Base-by-base conservation (phyloP, 64 coral and sea anemone species). In the Porites australiensis region DNA sequence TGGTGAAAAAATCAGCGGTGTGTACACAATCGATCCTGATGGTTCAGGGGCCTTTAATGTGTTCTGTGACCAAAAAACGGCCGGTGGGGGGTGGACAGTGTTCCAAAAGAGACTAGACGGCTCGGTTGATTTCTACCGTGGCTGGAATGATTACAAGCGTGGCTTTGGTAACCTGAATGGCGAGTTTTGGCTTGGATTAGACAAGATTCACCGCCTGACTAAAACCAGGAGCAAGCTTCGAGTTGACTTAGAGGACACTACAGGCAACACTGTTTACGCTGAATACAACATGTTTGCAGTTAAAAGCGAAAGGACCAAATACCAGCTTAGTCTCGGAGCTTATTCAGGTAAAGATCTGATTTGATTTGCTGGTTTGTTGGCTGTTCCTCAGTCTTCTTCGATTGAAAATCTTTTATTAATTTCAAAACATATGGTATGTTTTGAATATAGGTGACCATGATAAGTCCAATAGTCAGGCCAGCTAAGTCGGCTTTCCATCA, bases 31-130 rank as follows among this genome's bases (percentile, higher is more conserved):
- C 52, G 78, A 91, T 46, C 89, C 89, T 81, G 89, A 91, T 82
- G 70, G 79, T 60, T 70, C 27, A 82, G 89, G 89, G 6, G 64
- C 82, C 22, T 92, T 92, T 50, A 43, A 86, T 50, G 90, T 92
- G 12, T 92, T 50, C 54, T 92, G 90, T 92, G 90, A 87, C 82
- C 77, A 82, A 73, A 79, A 45, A 65, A 92, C 82, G 53, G 82
- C 60, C 61, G 90, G 90, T 71, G 90, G 90, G 13, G 90, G 82
- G 14, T 92, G 90, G 90, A 70, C 90, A 57, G 90, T 92, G 72
- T 86, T 92, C 49, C 90, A 92, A 27, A 92, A 80, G 58, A 77
- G 90, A 77, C 59, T 68, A 50, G 49, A 87, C 21, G 90, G 90
- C 49, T 92, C 90, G 4, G 90, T 72, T 75, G 13, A 92, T 21